Conservation (phyloP, 2,888 invertebrate genomes). For the Diloba caeruleocephala region DNA sequence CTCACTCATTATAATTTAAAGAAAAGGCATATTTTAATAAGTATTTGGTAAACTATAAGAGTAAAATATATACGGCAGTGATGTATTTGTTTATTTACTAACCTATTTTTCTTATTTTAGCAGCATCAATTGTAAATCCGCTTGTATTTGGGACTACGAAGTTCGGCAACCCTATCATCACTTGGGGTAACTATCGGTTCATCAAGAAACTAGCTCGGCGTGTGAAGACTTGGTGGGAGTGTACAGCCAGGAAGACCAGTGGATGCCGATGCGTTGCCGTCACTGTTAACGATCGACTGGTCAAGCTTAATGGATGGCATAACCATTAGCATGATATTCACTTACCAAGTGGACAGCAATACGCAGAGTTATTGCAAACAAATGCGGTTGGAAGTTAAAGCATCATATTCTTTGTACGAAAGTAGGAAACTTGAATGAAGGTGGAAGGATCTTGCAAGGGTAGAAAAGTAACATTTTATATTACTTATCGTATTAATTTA, state of each 20-base stretch:
- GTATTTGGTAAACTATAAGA: too few relatives aligned
- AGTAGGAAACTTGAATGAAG: background rate
- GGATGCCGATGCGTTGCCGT: conserved; percentile 78
- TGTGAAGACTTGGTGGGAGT: conserved; percentile 83
- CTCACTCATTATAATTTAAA: too few relatives aligned
- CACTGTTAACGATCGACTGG: conserved; percentile 73
- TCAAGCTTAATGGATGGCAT: conserved; percentile 80
- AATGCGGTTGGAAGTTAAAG: background rate
- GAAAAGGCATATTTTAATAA: too few relatives aligned
- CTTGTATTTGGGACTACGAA: conserved; percentile 73
- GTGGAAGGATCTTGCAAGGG: conserved; percentile 1
- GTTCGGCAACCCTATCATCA: conserved; percentile 78
- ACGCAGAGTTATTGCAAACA: background rate
- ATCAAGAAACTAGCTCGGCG: conserved; percentile 75
- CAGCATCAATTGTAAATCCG: conserved; percentile 37
- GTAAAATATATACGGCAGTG: too few relatives aligned
- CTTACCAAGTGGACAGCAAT: background rate
- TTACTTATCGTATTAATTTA: background rate
- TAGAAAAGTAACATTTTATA: conserved; percentile 4
- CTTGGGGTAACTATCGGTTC: conserved; percentile 81
- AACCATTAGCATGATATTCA: conserved; percentile 63
- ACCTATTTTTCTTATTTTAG: conserved; percentile 15
- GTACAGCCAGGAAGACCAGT: conserved; percentile 71
- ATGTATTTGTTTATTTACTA: conserved; percentile 1
- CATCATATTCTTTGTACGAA: too few relatives aligned